These are phyloP conservation scores for Rhynchophorus ferrugineus DNA, from an alignment of 1,140 invertebrate species.

Conservation along the genomic window DNA sequence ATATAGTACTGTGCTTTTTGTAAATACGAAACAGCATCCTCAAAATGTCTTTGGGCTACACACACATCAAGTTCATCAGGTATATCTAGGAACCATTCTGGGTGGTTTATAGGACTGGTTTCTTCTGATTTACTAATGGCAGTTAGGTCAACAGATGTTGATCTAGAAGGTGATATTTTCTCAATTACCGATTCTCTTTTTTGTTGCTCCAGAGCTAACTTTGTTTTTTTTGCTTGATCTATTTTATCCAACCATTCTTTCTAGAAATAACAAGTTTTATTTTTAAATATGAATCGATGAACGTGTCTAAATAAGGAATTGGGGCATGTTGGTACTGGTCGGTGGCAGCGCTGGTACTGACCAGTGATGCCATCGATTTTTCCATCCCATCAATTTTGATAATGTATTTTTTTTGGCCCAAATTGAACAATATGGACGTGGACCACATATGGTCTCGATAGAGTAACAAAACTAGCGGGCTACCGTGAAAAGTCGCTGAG, in stretches of 20 bases:
- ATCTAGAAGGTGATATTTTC: constrained; percentile 41
- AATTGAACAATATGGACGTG: no score
- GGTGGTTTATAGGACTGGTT: constrained; percentile 40
- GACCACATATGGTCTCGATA: no score
- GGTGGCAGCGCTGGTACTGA: no score
- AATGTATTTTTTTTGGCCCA: no score
- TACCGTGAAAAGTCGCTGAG: no score
- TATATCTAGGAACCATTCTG: constrained; percentile 87
- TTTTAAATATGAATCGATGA: no score
- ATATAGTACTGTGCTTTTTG: constrained; percentile 62
- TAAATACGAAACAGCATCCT: constrained; percentile 84
- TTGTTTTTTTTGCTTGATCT: constrained; percentile 83
- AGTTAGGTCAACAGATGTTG: constrained; percentile 44
- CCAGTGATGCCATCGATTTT: no score
- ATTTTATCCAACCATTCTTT: constrained; percentile 93
- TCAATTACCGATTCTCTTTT: constrained; percentile 42
- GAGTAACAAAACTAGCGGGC: no score
- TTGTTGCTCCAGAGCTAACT: constrained; percentile 60
- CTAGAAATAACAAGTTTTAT: constrained; percentile 42
- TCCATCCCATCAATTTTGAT: no score
- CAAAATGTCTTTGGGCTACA: constrained; percentile 95
- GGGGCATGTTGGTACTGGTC: no score
- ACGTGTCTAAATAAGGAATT: no score
- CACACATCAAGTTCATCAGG: constrained; percentile 93
- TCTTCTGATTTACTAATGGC: constrained; percentile 18